Evolutionary conservation across 2,888 invertebrate genomes (phyloP).

Genomic region (Proisotoma minuta): DNA sequence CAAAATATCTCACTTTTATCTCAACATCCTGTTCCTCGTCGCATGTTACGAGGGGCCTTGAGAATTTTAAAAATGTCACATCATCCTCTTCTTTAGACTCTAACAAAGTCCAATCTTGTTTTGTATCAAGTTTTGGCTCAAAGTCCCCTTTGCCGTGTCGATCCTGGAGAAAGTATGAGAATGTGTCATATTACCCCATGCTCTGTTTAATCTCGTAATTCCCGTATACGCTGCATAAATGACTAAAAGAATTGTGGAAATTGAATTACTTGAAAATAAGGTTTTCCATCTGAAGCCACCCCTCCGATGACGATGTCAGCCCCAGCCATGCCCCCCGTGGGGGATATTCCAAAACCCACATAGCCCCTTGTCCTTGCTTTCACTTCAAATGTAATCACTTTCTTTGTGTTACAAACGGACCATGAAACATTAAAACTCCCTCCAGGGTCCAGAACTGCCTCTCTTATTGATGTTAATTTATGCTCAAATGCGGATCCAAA

Average conservation of each 20-base stretch:
- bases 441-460: background rate
- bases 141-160: background rate
- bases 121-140: constrained; percentile 4
- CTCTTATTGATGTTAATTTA: background rate
- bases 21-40: constrained; percentile 4
- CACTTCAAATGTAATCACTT: background rate
- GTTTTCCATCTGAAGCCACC: background rate
- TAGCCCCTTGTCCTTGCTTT: background rate
- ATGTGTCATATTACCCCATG: too few relatives aligned
- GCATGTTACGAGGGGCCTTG: constrained; percentile 6
- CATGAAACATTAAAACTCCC: background rate
- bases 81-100: constrained; percentile 8
- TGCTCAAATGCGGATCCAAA: too few relatives aligned
- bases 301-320: constrained; percentile 1
- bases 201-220: too few relatives aligned
- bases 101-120: constrained; percentile 14
- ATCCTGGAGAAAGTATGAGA: constrained; percentile 4
- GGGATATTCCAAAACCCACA: background rate
- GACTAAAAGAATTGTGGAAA: background rate
- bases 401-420: background rate
- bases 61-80: background rate
- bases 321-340: background rate
- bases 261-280: background rate
- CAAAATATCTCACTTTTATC: background rate
- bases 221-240: background rate